phyloP scores from a whole-genome alignment of 1,140 invertebrate species.

The Pogonomyrmex californicus region DNA sequence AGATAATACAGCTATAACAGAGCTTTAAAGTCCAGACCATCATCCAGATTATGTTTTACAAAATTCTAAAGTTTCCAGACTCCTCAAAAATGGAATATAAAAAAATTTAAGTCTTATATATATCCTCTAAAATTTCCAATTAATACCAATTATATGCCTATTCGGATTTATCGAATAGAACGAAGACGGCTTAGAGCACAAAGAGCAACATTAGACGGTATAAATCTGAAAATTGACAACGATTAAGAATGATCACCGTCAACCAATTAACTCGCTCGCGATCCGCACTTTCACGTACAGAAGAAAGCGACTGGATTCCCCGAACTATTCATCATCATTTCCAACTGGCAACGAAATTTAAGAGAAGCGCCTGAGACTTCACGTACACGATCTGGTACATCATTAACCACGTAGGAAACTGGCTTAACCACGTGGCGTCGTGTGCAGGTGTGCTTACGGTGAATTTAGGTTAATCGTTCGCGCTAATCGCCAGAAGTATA shows the following conservation, averaged over 20 bases:
- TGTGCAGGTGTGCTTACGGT: conserved; percentile 78
- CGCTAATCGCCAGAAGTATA: conserved; percentile 77
- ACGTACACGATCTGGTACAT: conserved; percentile 65
- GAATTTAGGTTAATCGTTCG: conserved; percentile 83
- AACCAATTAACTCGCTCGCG: conserved; percentile 34
- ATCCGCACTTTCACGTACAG: conserved; percentile 40
- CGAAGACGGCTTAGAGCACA: not conserved
- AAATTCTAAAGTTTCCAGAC: not conserved
- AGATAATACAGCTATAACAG: not conserved
- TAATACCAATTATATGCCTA: not conserved
- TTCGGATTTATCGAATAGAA: not conserved
- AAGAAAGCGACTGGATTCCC: conserved; percentile 51
- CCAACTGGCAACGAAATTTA: conserved; percentile 64
- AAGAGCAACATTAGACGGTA: conserved; percentile 8
- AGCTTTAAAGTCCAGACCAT: conserved; percentile 18
- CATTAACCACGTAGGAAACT: conserved; percentile 72
- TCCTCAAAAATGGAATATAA: not conserved
- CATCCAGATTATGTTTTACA: not conserved
- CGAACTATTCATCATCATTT: conserved; percentile 61
- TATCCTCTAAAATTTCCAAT: not conserved
- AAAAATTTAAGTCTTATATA: not conserved
- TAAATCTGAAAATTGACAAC: conserved; percentile 50
- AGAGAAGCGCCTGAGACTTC: conserved; percentile 60
- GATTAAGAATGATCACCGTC: conserved; percentile 51
- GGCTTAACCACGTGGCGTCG: conserved; percentile 71